Evolutionary conservation across 2,888 invertebrate species (phyloP), one percentile per base, ranked within the genome.

Genomic region (Ochropleura plecta): DNA sequence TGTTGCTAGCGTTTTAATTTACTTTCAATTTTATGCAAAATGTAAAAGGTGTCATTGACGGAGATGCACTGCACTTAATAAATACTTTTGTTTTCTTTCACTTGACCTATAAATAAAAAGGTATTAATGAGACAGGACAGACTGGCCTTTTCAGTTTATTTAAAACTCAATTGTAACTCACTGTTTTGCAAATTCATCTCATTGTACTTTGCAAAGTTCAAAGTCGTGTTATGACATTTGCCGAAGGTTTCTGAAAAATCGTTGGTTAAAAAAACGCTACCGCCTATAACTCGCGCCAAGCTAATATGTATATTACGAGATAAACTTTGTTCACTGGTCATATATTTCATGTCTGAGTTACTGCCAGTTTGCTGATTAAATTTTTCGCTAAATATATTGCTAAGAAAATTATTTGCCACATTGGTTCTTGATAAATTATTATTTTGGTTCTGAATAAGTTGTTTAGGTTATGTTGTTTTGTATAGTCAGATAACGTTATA

Each of bases 291-390:
- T 89, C 72, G 79, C 49, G 59, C 88, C 88, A 65, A 81, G 77
- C 86, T 90, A 89, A 90, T 91, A 91, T 91, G 91, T 88, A 89
- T 88, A 88, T 90, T 89, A 92, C 90, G 91, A 93, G 92, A 94
- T 94, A 93, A 94, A 94, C 93, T 95, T 94, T 93, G 93, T 93
- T 92, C 95, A 90, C 91, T 90, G 91, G 92, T 91, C 93, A 93
- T 94, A 94, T 93, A 94, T 94, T 92, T 93, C 91, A 90, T 88
- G 89, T 86, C 87, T 91, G 92, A 95, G 90, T 93, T 94, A 94
- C 92, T 86, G 89, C 91, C 86, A 88, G 91, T 89, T 92, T 90
- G 90, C 91, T 93, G 94, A 93, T 92, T 91, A 92, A 89, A 88
- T 92, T 91, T 90, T 92, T 91, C 88, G 86, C 83, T 84, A 90